Conservation (phyloP, 2,888 invertebrate species). For the Hemithea aestivaria region DNA sequence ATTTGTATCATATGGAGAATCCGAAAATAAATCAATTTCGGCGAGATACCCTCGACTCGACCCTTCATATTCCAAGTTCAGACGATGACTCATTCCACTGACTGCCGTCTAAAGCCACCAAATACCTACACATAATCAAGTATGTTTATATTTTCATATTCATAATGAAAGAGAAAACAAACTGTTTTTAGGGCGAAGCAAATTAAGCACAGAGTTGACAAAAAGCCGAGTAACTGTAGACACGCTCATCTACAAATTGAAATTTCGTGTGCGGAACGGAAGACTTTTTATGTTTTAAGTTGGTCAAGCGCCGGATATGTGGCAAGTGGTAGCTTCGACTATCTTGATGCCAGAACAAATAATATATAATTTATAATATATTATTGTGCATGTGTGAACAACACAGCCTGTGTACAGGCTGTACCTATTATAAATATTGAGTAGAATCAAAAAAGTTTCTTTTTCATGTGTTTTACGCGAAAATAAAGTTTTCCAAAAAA, state of each 20-base stretch:
- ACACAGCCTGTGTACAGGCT: too few species aligned
- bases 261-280: conserved; percentile 71
- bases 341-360: conserved; percentile 36
- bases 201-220: conserved; percentile 68
- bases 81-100: conserved; percentile 24
- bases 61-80: conserved; percentile 22
- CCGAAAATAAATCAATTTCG: conserved; percentile 40
- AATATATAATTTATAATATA: conserved; percentile 35
- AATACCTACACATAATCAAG: conserved; percentile 16
- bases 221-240: conserved; percentile 46
- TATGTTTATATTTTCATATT: conserved; percentile 15
- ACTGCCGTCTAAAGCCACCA: conserved; percentile 8
- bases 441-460: too few species aligned
- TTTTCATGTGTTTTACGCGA: too few species aligned
- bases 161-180: conserved; percentile 35
- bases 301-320: conserved; percentile 68
- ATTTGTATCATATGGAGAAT: conserved; percentile 23
- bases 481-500: too few species aligned
- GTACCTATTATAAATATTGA: too few species aligned
- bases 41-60: conserved; percentile 26
- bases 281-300: conserved; percentile 57
- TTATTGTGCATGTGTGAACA: too few species aligned
- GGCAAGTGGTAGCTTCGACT: conserved; percentile 39
- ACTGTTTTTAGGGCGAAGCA: conserved; percentile 50
- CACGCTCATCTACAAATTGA: conserved; percentile 54